Percentiles rank a stretch among this genome's conserved stretches.
phyloP scores from a whole-genome alignment of 2,888 invertebrate species.

The Nematopogon swammerdamellus region DNA sequence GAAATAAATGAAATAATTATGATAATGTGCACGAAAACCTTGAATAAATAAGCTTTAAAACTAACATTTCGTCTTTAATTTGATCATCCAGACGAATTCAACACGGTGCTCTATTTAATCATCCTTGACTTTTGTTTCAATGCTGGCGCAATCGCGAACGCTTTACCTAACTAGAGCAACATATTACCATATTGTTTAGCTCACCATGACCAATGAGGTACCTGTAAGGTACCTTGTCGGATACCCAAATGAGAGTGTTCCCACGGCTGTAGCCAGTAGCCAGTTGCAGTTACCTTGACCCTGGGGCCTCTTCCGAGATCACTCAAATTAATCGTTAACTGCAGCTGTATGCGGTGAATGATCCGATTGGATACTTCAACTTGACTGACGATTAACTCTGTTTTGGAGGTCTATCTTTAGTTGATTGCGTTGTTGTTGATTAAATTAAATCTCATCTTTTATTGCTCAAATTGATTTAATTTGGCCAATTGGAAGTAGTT shows the following conservation, averaged over 20 bases:
- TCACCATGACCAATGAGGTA: neutral
- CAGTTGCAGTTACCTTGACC: neutral
- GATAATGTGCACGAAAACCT: too few species aligned
- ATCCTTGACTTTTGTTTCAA: neutral
- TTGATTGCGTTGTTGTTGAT: too few species aligned
- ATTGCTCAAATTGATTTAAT: too few species aligned
- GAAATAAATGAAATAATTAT: too few species aligned
- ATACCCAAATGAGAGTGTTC: neutral
- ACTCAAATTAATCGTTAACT: neutral
- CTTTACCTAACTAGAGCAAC: neutral
- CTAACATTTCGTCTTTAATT: too few species aligned
- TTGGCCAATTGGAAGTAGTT: conserved; percentile 1
- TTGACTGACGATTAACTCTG: too few species aligned
- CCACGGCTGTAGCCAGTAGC: neutral
- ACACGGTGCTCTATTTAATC: too few species aligned
- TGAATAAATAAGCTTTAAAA: too few species aligned
- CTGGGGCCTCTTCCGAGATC: neutral
- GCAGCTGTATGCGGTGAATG: neutral
- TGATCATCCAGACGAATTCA: too few species aligned
- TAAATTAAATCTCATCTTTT: too few species aligned
- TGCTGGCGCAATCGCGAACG: neutral
- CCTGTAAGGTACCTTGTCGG: neutral
- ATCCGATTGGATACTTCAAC: neutral
- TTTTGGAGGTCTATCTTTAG: too few species aligned
- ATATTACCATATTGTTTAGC: neutral